Conservation (phyloP, 2,797 vertebrate genomes). For the Argya squamiceps region DNA sequence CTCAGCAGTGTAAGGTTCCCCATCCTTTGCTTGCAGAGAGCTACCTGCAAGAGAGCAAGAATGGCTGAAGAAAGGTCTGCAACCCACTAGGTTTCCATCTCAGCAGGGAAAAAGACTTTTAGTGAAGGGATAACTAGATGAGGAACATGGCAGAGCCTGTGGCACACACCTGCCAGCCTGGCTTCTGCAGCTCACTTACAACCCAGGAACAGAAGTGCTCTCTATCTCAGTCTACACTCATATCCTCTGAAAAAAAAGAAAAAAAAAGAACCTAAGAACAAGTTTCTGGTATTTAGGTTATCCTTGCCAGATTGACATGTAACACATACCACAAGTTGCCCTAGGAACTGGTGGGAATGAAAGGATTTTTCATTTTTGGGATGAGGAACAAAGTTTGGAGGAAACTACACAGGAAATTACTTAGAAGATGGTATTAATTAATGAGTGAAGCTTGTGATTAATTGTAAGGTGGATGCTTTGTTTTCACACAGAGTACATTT, state of each 20-base stretch:
- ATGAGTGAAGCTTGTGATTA: neutral
- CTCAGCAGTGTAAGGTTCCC: neutral
- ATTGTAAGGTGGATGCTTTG: neutral
- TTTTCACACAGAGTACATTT: neutral
- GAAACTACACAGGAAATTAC: neutral
- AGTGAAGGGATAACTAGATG: neutral
- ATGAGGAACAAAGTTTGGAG: neutral
- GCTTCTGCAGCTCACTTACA: neutral
- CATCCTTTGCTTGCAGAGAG: neutral
- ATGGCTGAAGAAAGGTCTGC: neutral
- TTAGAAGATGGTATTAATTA: neutral
- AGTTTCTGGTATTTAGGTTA: neutral
- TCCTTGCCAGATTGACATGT: neutral
- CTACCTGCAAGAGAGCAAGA: neutral
- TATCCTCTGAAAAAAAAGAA: neutral
- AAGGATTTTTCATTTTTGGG: neutral
- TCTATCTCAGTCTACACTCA: neutral
- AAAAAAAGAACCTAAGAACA: neutral
- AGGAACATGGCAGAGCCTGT: neutral
- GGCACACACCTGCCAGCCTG: neutral
- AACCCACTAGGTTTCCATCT: neutral
- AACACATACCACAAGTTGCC: neutral
- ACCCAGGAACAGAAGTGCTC: neutral
- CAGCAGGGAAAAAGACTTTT: neutral
- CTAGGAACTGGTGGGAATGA: neutral